Base-by-base conservation (phyloP, 2,113 vertebrate genomes). In the Neolamprologus variostigma region DNA sequence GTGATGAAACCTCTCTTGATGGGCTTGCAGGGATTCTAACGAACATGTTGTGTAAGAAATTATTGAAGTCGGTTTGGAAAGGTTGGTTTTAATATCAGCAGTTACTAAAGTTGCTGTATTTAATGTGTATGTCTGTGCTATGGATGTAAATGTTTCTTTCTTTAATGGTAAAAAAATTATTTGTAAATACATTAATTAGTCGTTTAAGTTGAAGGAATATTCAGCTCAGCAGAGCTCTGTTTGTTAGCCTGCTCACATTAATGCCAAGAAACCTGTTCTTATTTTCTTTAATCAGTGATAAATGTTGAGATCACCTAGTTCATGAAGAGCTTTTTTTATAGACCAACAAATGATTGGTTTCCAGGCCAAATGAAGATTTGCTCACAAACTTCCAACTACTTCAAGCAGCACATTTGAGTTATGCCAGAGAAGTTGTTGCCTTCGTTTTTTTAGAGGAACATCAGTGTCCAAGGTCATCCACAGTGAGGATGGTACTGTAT, bases 11-110 rank as follows among this genome's bases (percentile, higher is more conserved):
- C 54, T 28, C 54, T 57, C 3, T 47, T 17, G 54, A 5, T 26
- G 23, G 23, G 54, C 23, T 26, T 57, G 54, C 54, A 5, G 54
- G 23, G 7, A 14, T 57, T 57, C 54, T 57, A 57, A 57, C 12
- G 4, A 55, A 57, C 54, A 5, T 8, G 54, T 26, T 5, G 12
- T 0, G 12, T 57, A 14, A 57, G 54, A 26, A 26, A 57, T 57
- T 5, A 57, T 8, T 14, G 12, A 26, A 14, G 54, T 8, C 13
- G 0, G 54, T 5, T 14, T 57, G 54, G 23, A 57, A 26, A 26
- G 7, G 1, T 57, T 26, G 54, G 10, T 14, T 57, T 57, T 57
- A 57, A 57, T 5, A 28, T 57, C 54, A 57, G 23, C 23, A 26
- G 12, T 57, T 28, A 3, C 55, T 57, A 57, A 28, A 57, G 7